A percentile compares a stretch with the other conserved stretches of the same genome.
phyloP scores from a whole-genome alignment of 37 sponge, comb jelly and placozoan genomes.

The Cladorhizidae sp. region DNA sequence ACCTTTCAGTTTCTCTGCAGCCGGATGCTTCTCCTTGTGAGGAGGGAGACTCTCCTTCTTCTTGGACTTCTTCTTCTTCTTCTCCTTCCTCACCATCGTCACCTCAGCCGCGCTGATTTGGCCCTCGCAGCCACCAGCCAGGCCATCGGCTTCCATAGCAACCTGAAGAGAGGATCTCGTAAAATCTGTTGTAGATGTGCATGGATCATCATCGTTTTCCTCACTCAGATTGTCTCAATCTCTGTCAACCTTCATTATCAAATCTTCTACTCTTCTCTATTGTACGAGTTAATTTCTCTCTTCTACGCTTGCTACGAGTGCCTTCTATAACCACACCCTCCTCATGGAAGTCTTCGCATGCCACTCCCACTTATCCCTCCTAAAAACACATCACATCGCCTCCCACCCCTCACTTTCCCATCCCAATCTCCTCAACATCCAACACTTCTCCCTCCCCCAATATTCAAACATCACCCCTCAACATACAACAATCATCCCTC shows the following conservation, averaged over 20 bases:
- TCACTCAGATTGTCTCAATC: not conserved
- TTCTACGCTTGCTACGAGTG: not conserved
- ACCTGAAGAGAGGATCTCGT: too few relatives aligned
- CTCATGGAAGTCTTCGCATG: not conserved
- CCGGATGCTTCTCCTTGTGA: slow-evolving; percentile 11
- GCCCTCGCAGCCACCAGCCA: slow-evolving; percentile 41
- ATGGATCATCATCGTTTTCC: too few relatives aligned
- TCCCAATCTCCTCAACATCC: not conserved
- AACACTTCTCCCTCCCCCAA: too few relatives aligned
- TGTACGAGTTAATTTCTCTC: too few relatives aligned
- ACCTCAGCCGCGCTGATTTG: slow-evolving; percentile 16
- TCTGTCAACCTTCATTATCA: too few relatives aligned
- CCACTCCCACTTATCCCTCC: not conserved
- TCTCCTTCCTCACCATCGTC: not conserved
- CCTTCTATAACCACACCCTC: not conserved
- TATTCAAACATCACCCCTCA: too few relatives aligned
- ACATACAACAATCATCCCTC: too few relatives aligned
- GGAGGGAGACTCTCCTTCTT: not conserved
- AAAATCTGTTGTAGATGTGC: too few relatives aligned
- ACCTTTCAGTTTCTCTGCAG: slow-evolving; percentile 35
- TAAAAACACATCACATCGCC: not conserved
- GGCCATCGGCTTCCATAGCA: slow-evolving; percentile 7
- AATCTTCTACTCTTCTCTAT: too few relatives aligned
- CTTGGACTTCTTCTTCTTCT: slow-evolving; percentile 49
- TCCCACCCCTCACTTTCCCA: not conserved